Percentiles rank a stretch among this genome's conserved stretches.
Evolutionary conservation across 1,140 invertebrate species (phyloP).

Genomic region (Stegodyphus mimosarum): DNA sequence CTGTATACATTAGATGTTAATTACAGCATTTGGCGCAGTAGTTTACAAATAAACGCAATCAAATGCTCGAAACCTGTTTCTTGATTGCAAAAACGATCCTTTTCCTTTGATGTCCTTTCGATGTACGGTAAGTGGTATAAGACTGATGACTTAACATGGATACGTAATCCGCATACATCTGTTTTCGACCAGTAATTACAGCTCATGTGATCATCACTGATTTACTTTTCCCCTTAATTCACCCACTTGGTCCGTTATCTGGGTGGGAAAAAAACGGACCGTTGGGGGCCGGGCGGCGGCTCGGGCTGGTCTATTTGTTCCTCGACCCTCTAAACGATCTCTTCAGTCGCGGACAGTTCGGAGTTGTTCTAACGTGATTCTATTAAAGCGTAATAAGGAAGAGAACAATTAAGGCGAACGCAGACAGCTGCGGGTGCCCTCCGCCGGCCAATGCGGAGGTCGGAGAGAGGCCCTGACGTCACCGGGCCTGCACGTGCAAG

Average conservation of each 20-base stretch:
- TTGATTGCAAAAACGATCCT: too few species aligned
- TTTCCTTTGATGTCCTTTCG: too few species aligned
- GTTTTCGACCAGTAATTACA: conserved; percentile 13
- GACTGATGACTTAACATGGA: background rate
- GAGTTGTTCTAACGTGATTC: conserved; percentile 34
- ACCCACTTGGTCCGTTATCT: background rate
- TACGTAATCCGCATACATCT: background rate
- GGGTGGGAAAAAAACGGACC: background rate
- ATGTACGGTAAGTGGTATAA: background rate
- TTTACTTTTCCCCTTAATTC: too few species aligned
- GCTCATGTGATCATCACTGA: background rate
- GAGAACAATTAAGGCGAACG: conserved; percentile 29
- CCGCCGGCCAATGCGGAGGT: conserved; percentile 7
- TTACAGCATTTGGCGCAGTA: too few species aligned
- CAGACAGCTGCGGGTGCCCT: conserved; percentile 11
- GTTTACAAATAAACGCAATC: too few species aligned
- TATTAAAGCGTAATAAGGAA: conserved; percentile 41
- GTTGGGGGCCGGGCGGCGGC: too few species aligned
- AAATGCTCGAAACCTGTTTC: too few species aligned
- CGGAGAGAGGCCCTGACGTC: conserved; percentile 4
- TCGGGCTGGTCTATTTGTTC: too few species aligned
- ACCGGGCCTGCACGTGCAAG: conserved; percentile 21
- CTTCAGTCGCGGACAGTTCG: background rate
- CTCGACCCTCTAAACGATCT: background rate
- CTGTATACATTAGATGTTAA: too few species aligned